A percentile compares a stretch with the other conserved stretches of the same genome.
phyloP scores from a whole-genome alignment of 2,888 invertebrate species.

The Cabera pusaria region DNA sequence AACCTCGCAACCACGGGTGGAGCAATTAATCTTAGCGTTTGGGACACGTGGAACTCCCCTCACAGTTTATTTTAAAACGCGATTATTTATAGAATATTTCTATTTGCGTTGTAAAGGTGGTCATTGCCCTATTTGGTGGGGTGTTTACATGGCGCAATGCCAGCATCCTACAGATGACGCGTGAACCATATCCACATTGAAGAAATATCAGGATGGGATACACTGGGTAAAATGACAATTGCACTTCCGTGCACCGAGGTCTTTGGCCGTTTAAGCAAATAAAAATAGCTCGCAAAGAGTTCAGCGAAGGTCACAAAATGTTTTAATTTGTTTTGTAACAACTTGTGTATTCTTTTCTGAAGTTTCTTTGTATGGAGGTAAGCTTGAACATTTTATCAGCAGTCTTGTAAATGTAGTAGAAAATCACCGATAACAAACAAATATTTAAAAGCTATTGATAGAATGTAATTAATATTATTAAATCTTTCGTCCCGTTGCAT shows the following conservation, averaged over 20 bases:
- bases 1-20: too few relatives aligned
- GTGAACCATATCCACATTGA: constrained; percentile 20
- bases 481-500: too few relatives aligned
- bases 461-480: too few relatives aligned
- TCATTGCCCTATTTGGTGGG: constrained; percentile 80
- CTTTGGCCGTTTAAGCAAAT: constrained; percentile 4
- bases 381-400: too few relatives aligned
- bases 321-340: constrained; percentile 5
- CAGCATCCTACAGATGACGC: constrained; percentile 49
- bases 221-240: constrained; percentile 7
- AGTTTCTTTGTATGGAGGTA: constrained; percentile 5
- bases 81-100: constrained; percentile 67
- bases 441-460: too few relatives aligned
- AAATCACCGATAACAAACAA: too few relatives aligned
- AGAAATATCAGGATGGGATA: constrained; percentile 22
- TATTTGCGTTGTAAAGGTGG: constrained; percentile 71
- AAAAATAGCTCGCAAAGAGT: constrained; percentile 1
- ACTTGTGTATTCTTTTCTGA: constrained; percentile 1
- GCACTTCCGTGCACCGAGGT: constrained; percentile 4
- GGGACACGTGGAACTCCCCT: constrained; percentile 67
- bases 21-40: constrained; percentile 62
- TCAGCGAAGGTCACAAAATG: constrained; percentile 1
- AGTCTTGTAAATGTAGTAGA: too few relatives aligned
- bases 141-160: constrained; percentile 74
- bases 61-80: constrained; percentile 64